phyloP scores from a whole-genome alignment of 2,113 vertebrate genomes.

The Ondatra zibethicus region DNA sequence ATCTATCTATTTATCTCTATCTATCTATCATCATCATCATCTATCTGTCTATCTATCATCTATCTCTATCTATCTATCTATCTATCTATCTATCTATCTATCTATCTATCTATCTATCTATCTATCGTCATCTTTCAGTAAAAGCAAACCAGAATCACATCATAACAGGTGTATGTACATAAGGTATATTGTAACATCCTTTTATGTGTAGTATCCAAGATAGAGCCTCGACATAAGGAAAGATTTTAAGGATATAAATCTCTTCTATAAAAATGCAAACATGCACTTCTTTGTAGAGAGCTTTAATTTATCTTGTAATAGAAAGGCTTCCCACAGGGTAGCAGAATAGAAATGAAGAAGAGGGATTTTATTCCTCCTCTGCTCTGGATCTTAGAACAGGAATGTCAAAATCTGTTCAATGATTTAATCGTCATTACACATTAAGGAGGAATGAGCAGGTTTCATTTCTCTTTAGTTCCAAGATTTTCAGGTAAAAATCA shows the following conservation, averaged over 20 bases:
- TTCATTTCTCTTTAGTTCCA: not conserved
- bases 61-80: too few species aligned
- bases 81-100: too few species aligned
- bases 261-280: not conserved
- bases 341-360: not conserved
- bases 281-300: not conserved
- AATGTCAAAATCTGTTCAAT: not conserved
- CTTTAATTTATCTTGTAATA: not conserved
- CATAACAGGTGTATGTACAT: accelerated
- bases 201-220: not conserved
- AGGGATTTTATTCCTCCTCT: not conserved
- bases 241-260: not conserved
- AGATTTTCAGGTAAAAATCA: not conserved
- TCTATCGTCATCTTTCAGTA: not conserved
- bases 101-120: not conserved
- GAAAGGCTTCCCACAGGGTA: not conserved
- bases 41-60: too few species aligned
- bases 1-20: too few species aligned
- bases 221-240: accelerated
- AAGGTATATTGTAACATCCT: accelerated
- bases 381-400: too few species aligned
- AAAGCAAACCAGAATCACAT: not conserved
- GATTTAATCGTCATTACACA: not conserved
- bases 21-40: too few species aligned
- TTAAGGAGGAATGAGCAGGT: accelerated